A percentile compares a stretch with the other conserved stretches of the same genome.
phyloP scores from a whole-genome alignment of 2,888 invertebrate genomes.

The Polietes domitor region DNA sequence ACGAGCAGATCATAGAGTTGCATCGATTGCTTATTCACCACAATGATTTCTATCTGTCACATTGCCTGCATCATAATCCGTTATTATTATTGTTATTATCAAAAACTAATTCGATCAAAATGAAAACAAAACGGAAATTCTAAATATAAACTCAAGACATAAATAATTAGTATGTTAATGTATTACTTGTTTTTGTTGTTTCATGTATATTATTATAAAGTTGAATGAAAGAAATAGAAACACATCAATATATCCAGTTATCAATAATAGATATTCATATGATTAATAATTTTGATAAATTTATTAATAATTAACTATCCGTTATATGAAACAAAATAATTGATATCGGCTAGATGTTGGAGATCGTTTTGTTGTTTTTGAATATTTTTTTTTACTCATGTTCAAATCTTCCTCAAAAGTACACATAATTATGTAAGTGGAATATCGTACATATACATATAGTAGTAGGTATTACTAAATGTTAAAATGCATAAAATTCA shows the following conservation, averaged over 20 bases:
- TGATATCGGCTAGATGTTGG: background rate
- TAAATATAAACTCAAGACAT: constrained; percentile 18
- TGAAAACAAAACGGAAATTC: background rate
- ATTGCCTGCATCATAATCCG: too few species aligned
- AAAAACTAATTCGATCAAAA: constrained; percentile 7
- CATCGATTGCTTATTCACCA: too few species aligned
- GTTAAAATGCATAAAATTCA: background rate
- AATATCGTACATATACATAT: constrained; percentile 5
- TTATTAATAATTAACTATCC: background rate
- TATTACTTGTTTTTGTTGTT: background rate
- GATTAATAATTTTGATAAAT: background rate
- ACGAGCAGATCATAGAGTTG: too few species aligned
- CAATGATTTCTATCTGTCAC: too few species aligned
- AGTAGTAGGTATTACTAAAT: background rate
- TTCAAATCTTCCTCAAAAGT: background rate
- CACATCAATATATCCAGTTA: constrained; percentile 53
- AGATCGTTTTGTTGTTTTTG: background rate
- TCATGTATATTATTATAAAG: background rate
- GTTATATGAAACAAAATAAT: background rate
- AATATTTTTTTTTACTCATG: background rate
- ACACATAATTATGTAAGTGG: background rate
- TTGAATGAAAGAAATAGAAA: constrained; percentile 25
- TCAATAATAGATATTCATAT: background rate
- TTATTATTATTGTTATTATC: constrained; percentile 34
- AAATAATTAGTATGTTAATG: constrained; percentile 1